phyloP scores from a whole-genome alignment of 2,797 vertebrate species.

The Melanogrammus aeglefinus region DNA sequence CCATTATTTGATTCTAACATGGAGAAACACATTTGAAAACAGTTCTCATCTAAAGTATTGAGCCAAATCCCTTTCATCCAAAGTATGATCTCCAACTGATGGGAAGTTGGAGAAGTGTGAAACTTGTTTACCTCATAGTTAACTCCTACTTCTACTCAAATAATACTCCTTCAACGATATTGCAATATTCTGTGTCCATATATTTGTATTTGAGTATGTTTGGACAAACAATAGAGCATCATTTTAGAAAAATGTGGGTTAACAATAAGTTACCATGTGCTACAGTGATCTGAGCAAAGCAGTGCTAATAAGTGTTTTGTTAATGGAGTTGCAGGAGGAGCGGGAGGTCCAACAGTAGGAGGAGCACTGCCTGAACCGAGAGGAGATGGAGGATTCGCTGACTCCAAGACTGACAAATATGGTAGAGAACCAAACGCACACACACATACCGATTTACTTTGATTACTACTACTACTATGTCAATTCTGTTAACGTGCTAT shows the following conservation, averaged over 20 bases:
- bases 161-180: neutral
- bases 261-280: neutral
- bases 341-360: too few species aligned
- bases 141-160: neutral
- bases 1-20: neutral
- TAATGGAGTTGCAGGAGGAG: neutral
- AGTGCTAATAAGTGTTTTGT: neutral
- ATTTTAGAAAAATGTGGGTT: neutral
- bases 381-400: too few species aligned
- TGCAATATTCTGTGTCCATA: neutral
- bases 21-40: neutral
- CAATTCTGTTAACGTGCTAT: neutral
- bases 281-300: neutral
- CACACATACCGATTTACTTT: neutral
- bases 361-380: too few species aligned
- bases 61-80: neutral
- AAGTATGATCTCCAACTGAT: neutral
- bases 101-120: neutral
- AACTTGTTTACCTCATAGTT: neutral
- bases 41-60: neutral
- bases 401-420: too few species aligned
- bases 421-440: neutral
- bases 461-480: neutral
- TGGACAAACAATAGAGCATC: neutral
- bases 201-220: neutral